A percentile compares a stretch with the other conserved stretches of the same genome.
phyloP scores from a whole-genome alignment of 2,888 invertebrate genomes.

The Adelognathus sp. region DNA sequence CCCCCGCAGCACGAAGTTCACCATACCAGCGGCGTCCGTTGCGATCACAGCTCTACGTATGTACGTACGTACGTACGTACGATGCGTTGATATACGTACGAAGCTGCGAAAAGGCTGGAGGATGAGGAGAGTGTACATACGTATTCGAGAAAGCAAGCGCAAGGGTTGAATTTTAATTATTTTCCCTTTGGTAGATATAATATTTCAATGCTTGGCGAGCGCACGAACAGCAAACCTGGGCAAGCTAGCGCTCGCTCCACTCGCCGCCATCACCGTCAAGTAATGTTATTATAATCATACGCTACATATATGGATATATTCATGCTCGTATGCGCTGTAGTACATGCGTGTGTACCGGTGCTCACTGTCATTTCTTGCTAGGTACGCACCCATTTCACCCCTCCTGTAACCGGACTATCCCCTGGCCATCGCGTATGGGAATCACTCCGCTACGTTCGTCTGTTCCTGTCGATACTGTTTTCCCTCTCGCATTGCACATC shows the following conservation, averaged over 20 bases:
- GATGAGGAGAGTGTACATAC: conserved; percentile 34
- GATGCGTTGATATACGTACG: conserved; percentile 51
- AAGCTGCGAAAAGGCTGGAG: conserved; percentile 11
- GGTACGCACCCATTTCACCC: conserved; percentile 45
- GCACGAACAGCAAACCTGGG: conserved; percentile 68
- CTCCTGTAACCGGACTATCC: conserved; percentile 37
- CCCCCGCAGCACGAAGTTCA: conserved; percentile 14
- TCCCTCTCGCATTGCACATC: too few relatives aligned
- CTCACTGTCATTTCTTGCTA: conserved; percentile 77
- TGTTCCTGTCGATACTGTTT: too few relatives aligned
- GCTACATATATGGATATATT: conserved; percentile 40
- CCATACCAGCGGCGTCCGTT: conserved; percentile 6
- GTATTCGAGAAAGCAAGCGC: conserved; percentile 70
- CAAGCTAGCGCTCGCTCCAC: conserved; percentile 71
- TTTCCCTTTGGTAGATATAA: conserved; percentile 81
- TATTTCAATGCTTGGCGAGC: conserved; percentile 80
- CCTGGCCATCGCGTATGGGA: background rate
- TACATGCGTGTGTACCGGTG: conserved; percentile 64
- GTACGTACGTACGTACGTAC: conserved; percentile 61
- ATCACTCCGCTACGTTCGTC: conserved; percentile 17
- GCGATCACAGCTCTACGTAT: conserved; percentile 34
- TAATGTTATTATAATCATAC: conserved; percentile 81
- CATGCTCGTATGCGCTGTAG: conserved; percentile 55
- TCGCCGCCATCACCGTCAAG: conserved; percentile 79
- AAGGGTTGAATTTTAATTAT: conserved; percentile 82